Evolutionary conservation across 2,888 invertebrate species (phyloP).

Genomic region (Nineta flava): DNA sequence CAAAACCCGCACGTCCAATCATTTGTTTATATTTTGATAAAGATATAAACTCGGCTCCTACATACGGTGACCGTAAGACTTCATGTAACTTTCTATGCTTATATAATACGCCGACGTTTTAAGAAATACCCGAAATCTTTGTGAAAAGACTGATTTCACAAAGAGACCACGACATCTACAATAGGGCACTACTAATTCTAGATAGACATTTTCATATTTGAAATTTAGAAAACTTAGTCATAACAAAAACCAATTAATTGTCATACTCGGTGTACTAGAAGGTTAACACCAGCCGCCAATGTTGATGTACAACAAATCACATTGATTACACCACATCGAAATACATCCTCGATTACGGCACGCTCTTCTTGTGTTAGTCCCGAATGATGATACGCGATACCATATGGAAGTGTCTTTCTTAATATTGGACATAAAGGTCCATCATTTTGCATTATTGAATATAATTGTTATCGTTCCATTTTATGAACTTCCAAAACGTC

Average conservation of each 20-base stretch:
- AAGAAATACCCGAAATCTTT: too few species aligned
- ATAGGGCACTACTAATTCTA: too few species aligned
- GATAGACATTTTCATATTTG: too few species aligned
- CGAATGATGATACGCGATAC: slow-evolving; percentile 89
- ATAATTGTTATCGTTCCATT: slow-evolving; percentile 40
- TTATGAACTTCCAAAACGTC: neutral
- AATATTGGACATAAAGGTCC: slow-evolving; percentile 52
- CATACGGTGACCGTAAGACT: slow-evolving; percentile 68
- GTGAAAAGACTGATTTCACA: too few species aligned
- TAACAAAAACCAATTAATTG: too few species aligned
- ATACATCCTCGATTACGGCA: slow-evolving; percentile 67
- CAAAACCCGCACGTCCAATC: slow-evolving; percentile 81
- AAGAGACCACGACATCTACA: too few species aligned
- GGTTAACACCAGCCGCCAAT: slow-evolving; percentile 92
- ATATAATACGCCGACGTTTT: too few species aligned
- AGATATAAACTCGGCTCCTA: slow-evolving; percentile 58
- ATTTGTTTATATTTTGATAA: slow-evolving; percentile 85
- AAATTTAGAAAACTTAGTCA: too few species aligned
- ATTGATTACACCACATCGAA: slow-evolving; percentile 64
- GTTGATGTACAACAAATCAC: slow-evolving; percentile 93
- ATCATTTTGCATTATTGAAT: slow-evolving; percentile 45
- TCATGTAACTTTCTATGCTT: too few species aligned
- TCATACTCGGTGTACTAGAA: slow-evolving; percentile 70
- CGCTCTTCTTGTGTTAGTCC: slow-evolving; percentile 81
- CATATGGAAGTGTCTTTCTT: slow-evolving; percentile 50